Evolutionary conservation across 2,113 vertebrate species (phyloP).

Genomic region (Lonchura striata): DNA sequence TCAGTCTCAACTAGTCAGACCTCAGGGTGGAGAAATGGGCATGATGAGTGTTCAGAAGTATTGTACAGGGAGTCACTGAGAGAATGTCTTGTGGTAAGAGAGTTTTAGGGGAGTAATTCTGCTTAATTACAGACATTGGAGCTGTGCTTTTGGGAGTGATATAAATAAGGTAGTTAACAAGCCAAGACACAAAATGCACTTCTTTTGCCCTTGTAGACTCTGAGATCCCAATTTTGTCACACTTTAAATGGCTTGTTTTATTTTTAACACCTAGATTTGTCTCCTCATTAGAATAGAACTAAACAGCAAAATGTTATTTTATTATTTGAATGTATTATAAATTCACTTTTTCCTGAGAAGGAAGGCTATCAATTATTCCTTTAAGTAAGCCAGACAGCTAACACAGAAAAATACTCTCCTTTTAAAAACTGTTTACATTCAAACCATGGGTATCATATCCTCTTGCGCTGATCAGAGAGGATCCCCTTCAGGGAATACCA

Average conservation of each 20-base stretch:
- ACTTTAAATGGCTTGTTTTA: not conserved
- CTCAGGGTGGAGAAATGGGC: conserved; percentile 34
- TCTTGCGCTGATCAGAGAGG: not conserved
- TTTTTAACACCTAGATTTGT: not conserved
- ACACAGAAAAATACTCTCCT: not conserved
- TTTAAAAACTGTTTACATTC: not conserved
- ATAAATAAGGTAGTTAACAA: conserved; percentile 21
- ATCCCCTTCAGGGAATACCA: not conserved
- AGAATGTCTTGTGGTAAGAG: conserved; percentile 24
- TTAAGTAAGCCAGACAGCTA: not conserved
- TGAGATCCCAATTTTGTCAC: not conserved
- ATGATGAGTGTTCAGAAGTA: conserved; percentile 40
- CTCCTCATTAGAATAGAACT: not conserved
- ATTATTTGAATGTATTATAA: not conserved
- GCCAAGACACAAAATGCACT: not conserved
- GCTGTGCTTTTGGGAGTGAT: not conserved
- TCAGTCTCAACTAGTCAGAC: conserved; percentile 21
- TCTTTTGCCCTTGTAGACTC: not conserved
- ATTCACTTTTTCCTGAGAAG: not conserved
- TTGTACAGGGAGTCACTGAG: conserved; percentile 20
- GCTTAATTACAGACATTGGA: conserved; percentile 17
- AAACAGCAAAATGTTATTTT: not conserved
- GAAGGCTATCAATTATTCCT: not conserved
- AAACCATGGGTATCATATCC: not conserved
- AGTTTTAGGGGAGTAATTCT: conserved; percentile 34